These are phyloP conservation scores for Pocillopora damicornis DNA, from an alignment of 64 coral and sea anemone genomes.

Conservation along the genomic window DNA sequence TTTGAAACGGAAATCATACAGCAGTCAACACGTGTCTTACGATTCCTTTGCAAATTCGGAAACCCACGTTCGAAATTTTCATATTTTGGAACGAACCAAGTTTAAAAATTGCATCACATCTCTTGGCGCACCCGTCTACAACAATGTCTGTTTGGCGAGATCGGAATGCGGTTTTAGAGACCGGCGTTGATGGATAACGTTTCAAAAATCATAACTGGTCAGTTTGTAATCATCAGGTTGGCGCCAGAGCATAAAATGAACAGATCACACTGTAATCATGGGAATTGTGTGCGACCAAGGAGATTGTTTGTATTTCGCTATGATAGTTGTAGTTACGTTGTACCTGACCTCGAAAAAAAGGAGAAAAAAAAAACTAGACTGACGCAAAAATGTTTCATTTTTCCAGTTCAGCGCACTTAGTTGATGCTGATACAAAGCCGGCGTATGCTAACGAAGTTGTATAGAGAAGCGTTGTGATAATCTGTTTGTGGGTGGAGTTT, in stretches of 20 bases:
- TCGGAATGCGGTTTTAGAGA: slow-evolving; percentile 18
- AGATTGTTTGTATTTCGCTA: not conserved
- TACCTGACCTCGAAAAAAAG: not conserved
- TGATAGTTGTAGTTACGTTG: not conserved
- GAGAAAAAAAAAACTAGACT: not conserved
- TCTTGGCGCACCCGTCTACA: not conserved
- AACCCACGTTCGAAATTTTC: not conserved
- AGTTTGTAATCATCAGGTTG: slow-evolving; percentile 4
- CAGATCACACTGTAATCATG: not conserved
- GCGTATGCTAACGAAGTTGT: not conserved
- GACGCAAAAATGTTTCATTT: not conserved
- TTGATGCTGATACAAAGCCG: not conserved
- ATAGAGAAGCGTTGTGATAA: not conserved
- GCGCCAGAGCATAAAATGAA: slow-evolving; percentile 15
- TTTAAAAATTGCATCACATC: not conserved
- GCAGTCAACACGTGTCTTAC: not conserved
- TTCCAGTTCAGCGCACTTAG: not conserved
- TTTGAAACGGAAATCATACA: not conserved
- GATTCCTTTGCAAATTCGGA: not conserved
- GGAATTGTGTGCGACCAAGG: not conserved
- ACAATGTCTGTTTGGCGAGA: not conserved
- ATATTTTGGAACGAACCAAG: not conserved
- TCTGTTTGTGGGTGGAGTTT: slow-evolving; percentile 11
- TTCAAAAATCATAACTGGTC: not conserved
- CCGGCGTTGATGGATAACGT: slow-evolving; percentile 32